Conservation (phyloP, 2,888 invertebrate species). For the Bimastos eiseni region DNA sequence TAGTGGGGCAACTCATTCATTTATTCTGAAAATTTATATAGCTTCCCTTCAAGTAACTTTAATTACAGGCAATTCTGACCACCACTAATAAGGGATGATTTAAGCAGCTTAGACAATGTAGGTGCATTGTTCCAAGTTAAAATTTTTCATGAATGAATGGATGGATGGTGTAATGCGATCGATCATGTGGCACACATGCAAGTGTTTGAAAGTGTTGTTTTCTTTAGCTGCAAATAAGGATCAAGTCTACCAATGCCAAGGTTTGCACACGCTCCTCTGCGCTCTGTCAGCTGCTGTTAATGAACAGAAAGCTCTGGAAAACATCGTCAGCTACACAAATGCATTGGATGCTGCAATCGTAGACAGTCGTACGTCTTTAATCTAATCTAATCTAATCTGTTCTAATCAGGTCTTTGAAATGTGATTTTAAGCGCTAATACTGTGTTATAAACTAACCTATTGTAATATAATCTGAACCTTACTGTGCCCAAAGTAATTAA, state of each 20-base stretch:
- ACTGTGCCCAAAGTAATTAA: background rate
- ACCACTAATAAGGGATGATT: no score
- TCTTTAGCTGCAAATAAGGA: background rate
- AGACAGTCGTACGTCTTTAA: background rate
- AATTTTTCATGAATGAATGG: no score
- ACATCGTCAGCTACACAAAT: conserved; percentile 13
- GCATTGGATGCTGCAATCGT: conserved; percentile 16
- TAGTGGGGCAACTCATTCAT: background rate
- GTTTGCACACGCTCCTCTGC: background rate
- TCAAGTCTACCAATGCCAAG: background rate
- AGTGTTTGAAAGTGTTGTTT: background rate
- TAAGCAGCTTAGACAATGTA: no score
- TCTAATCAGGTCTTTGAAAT: background rate
- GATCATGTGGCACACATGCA: background rate
- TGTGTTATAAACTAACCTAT: background rate
- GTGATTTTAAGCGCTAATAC: background rate
- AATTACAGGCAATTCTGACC: no score
- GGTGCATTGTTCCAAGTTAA: no score
- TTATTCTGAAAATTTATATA: no score
- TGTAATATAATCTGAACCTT: background rate
- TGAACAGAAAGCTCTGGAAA: background rate
- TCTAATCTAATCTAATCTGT: background rate
- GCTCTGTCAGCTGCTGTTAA: background rate
- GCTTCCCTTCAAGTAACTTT: no score
- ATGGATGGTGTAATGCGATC: background rate